Percentiles rank a stretch among this genome's conserved stretches.
These are phyloP conservation scores for Lasioglossum morio DNA, from an alignment of 2,888 invertebrate genomes.

Conservation along the genomic window DNA sequence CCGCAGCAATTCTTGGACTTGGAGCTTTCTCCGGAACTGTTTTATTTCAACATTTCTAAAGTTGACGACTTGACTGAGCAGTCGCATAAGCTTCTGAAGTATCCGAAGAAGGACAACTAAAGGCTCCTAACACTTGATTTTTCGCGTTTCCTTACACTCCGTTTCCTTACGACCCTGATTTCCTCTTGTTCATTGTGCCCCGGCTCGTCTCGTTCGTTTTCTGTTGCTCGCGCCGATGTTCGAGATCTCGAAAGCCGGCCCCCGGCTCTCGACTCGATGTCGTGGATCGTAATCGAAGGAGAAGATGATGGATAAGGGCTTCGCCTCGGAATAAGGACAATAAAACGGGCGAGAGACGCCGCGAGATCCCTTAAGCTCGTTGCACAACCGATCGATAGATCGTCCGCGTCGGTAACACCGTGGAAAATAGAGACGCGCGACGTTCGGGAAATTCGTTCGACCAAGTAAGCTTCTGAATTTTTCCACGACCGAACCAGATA, in stretches of 20 bases:
- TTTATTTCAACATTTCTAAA: no score
- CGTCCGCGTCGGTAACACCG: background rate
- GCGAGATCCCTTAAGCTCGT: conserved; percentile 39
- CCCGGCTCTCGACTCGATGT: conserved; percentile 52
- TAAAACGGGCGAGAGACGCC: conserved; percentile 35
- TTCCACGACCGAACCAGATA: background rate
- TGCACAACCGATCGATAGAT: conserved; percentile 23
- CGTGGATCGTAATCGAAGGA: conserved; percentile 67
- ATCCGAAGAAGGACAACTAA: background rate
- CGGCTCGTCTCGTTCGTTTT: conserved; percentile 31
- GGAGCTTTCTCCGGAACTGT: no score
- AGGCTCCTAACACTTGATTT: conserved; percentile 35
- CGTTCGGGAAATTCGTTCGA: background rate
- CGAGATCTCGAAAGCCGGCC: conserved; percentile 48
- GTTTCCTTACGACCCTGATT: conserved; percentile 32
- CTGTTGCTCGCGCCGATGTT: conserved; percentile 41
- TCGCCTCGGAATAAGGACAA: conserved; percentile 51
- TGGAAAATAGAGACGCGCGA: background rate
- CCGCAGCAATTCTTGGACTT: no score
- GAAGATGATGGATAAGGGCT: conserved; percentile 73
- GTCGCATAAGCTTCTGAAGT: background rate
- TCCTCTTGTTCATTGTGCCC: background rate
- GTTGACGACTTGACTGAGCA: background rate
- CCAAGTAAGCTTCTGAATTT: background rate
- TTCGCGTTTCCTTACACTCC: conserved; percentile 20